Percentiles rank a stretch among this genome's conserved stretches.
Conservation (phyloP, 1,140 invertebrate species). For the Luehdorfia chinensis region DNA sequence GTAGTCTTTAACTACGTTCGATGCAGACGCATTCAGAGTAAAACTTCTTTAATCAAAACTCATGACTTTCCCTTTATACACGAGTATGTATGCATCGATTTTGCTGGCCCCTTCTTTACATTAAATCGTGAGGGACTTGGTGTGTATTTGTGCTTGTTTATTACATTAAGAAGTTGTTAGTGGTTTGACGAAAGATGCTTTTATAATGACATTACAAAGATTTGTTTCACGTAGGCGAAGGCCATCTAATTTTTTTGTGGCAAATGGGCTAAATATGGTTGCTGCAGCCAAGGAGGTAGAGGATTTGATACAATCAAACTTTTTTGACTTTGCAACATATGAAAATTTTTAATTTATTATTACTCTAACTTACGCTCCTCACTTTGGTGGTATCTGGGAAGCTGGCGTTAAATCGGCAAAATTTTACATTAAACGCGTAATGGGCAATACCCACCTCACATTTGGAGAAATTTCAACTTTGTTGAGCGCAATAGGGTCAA, state of each 20-base stretch:
- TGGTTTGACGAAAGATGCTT: conserved; percentile 29
- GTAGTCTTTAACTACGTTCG: conserved; percentile 18
- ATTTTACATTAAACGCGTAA: neutral
- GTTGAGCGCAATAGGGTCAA: neutral
- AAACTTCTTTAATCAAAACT: conserved; percentile 21
- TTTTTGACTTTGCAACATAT: neutral
- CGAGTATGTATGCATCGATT: conserved; percentile 29
- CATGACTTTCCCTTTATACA: no score
- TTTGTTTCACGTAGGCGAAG: neutral
- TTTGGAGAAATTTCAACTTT: neutral
- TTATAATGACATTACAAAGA: conserved; percentile 20
- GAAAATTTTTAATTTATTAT: neutral
- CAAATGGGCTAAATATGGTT: neutral
- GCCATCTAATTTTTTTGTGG: neutral
- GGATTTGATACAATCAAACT: neutral
- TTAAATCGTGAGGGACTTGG: conserved; percentile 29
- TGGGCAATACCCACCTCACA: neutral
- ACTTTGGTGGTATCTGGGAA: no score
- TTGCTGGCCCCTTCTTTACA: conserved; percentile 2
- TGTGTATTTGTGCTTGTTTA: conserved; percentile 33
- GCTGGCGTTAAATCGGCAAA: no score
- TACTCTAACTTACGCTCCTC: neutral
- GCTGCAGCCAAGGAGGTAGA: neutral
- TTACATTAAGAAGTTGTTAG: conserved; percentile 29
- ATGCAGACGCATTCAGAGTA: conserved; percentile 19